Conservation (phyloP, 2,113 vertebrate genomes). For the Aepyceros melampus region DNA sequence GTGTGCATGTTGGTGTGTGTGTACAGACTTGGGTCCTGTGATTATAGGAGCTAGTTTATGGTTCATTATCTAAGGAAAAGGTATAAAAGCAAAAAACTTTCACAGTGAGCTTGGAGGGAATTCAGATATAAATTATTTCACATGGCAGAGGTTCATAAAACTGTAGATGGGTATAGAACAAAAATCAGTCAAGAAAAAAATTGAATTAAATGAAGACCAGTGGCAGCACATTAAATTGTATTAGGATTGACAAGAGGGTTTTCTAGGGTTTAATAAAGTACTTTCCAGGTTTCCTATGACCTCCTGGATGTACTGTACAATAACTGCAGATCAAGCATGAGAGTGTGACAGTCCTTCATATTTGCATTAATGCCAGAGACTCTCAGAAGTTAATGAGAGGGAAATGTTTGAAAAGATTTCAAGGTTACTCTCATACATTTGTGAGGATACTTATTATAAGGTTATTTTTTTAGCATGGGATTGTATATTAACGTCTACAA, state of each 20-base stretch:
- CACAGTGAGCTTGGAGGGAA: slow-evolving; percentile 27
- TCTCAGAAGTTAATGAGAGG: slow-evolving; percentile 48
- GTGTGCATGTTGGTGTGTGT: not conserved
- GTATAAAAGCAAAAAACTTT: not conserved
- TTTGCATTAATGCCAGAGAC: slow-evolving; percentile 33
- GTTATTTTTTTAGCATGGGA: slow-evolving; percentile 27
- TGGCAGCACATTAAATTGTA: slow-evolving; percentile 43
- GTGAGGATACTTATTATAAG: not conserved
- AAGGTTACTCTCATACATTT: slow-evolving; percentile 46
- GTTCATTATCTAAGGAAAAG: not conserved
- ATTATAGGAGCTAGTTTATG: not conserved
- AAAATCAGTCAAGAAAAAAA: slow-evolving; percentile 65
- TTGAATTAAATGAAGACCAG: slow-evolving; percentile 54
- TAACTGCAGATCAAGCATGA: not conserved
- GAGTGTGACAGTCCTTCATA: slow-evolving; percentile 3
- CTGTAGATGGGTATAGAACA: slow-evolving; percentile 26
- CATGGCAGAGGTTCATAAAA: slow-evolving; percentile 46
- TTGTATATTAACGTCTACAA: not conserved
- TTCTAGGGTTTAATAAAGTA: slow-evolving; percentile 32
- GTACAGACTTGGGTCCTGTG: not conserved
- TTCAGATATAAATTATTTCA: slow-evolving; percentile 33
- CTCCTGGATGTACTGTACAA: slow-evolving; percentile 25
- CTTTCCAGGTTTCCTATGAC: not conserved
- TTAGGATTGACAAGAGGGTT: slow-evolving; percentile 51
- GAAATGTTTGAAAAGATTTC: slow-evolving; percentile 48